A percentile compares a stretch with the other conserved stretches of the same genome.
Evolutionary conservation across 2,113 vertebrate genomes (phyloP).

Genomic region (Protobothrops flavoviridis): DNA sequence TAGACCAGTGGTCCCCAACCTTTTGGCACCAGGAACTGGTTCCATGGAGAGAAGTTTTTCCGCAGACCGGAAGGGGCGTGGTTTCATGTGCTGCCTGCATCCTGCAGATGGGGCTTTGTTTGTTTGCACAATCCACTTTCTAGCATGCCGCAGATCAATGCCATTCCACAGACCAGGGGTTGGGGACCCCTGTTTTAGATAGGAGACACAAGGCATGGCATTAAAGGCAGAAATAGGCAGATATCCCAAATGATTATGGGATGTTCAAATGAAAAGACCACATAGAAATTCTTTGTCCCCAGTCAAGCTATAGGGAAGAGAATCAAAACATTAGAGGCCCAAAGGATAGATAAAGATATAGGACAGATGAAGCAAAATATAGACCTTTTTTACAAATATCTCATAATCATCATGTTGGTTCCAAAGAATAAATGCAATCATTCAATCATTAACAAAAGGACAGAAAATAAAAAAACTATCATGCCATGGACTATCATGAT

Average conservation of each 20-base stretch:
- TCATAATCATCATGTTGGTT: not conserved
- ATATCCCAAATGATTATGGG: not conserved
- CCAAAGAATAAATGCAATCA: not conserved
- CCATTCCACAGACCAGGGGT: no score
- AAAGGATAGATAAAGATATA: not conserved
- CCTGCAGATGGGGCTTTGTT: no score
- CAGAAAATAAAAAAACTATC: not conserved
- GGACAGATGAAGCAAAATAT: not conserved
- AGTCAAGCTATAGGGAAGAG: not conserved
- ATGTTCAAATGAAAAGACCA: not conserved
- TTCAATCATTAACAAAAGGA: not conserved
- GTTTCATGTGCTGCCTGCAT: no score
- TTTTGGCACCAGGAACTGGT: no score
- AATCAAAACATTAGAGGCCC: not conserved
- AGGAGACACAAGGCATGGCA: not conserved
- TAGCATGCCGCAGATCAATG: no score
- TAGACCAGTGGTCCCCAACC: no score
- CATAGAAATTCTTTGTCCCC: not conserved
- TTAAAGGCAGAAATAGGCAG: not conserved
- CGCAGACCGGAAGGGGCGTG: no score
- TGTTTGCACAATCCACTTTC: no score
- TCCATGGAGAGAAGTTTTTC: no score
- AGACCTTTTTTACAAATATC: not conserved
- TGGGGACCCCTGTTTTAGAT: no score
- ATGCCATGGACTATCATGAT: not conserved